These are phyloP conservation scores for Procapra przewalskii DNA, from an alignment of 2,113 vertebrate species.

Conservation along the genomic window DNA sequence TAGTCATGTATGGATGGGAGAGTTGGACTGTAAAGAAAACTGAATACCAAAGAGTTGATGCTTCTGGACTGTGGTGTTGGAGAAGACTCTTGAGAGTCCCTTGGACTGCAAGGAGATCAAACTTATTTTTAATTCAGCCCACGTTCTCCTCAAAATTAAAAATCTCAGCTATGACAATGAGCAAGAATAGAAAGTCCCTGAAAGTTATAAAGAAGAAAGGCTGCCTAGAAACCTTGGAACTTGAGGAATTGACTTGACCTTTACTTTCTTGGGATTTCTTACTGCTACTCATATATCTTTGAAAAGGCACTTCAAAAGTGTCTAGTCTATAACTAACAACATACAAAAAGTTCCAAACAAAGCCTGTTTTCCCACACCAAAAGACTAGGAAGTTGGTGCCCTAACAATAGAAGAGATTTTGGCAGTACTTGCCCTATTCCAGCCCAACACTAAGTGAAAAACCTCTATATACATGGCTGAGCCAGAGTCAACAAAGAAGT, in stretches of 20 bases:
- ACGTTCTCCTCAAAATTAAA: background rate
- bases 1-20: background rate
- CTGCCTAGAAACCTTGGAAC: background rate
- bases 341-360: background rate
- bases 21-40: background rate
- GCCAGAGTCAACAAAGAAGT: background rate
- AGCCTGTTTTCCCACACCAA: background rate
- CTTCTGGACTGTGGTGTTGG: background rate
- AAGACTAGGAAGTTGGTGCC: background rate
- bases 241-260: background rate
- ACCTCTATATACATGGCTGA: background rate
- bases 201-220: background rate
- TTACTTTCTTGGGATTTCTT: background rate
- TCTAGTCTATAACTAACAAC: background rate
- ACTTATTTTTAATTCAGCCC: background rate
- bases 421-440: background rate
- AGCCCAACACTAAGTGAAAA: background rate
- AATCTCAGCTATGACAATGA: background rate
- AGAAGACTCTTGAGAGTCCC: background rate
- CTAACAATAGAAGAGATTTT: background rate
- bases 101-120: background rate
- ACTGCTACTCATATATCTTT: background rate
- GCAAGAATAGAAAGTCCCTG: background rate
- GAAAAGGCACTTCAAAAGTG: background rate
- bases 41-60: background rate